Base-by-base conservation (phyloP, 2,888 invertebrate species). In the Mesorhabditis spiculigera region DNA sequence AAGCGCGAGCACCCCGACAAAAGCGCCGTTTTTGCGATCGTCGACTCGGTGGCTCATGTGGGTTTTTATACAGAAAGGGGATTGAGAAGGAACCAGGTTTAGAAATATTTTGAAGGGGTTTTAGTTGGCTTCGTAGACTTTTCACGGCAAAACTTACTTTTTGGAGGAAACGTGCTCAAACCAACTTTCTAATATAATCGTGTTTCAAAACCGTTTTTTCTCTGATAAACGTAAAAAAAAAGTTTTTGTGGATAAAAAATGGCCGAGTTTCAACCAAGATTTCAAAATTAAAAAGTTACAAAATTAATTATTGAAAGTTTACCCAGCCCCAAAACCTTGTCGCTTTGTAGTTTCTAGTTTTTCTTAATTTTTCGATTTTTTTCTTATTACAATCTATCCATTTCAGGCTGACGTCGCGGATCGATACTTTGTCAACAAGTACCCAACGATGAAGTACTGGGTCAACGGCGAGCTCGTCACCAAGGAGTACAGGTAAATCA, bases 361-460 rank as follows among this genome's bases (percentile, higher is more conserved):
- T 63, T 13, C n/a, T 50, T 13, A 50, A 50, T 10, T 50, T 50
- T 50, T 50, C 58, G n/a, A 28, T 28, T 28, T 28, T 28, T 28
- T 28, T 28, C 28, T 28, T 28, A 28, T 28, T 28, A 28, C 28
- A 28, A 28, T 28, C 28, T 13, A 63, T 8, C 5, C 43, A 13
- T 69, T 74, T 16, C 61, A 78, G 78, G 76, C 88, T 72, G 88
- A 90, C 44, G 90, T 97, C 68, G 92, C 95, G 4, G 91, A 92
- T n/a, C 91, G 93, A 81, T 98, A 95, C 88, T 95, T 95, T 86
- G 96, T 98, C 69, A 92, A 92, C 70, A 99, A 99, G 89, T 98
- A 97, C 88, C 98, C 98, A 5, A 98, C 98, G 4, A 88, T 98
- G 73, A 98, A 98, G 88, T 88, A 97, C 13, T 92, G 96, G 73